Conservation (phyloP, 2,888 invertebrate genomes). For the Orthosia cruda region DNA sequence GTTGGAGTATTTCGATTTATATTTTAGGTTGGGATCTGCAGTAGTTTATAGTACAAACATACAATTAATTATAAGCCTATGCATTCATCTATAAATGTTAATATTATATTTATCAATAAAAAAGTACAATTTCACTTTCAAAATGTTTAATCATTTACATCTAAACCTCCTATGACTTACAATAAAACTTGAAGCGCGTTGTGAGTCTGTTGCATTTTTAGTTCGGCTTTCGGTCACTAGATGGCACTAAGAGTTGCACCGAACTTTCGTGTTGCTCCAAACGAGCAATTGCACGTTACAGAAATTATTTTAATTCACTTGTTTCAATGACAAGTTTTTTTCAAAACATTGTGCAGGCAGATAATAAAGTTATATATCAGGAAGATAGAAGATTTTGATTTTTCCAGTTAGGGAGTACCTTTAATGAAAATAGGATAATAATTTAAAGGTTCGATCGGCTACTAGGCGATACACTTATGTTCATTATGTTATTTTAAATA, state of each 20-base stretch:
- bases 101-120: background rate
- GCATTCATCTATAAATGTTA: background rate
- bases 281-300: background rate
- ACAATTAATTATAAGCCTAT: background rate
- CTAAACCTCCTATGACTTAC: background rate
- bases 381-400: too few relatives aligned
- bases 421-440: background rate
- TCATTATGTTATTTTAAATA: conserved; percentile 52
- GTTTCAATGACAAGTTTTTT: background rate
- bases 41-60: background rate
- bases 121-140: background rate
- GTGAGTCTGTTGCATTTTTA: conserved; percentile 65
- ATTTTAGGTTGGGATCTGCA: conserved; percentile 7
- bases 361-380: background rate
- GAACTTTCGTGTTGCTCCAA: background rate
- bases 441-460: background rate
- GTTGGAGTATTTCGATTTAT: conserved; percentile 1
- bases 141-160: background rate
- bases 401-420: background rate
- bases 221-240: conserved; percentile 83
- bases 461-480: conserved; percentile 25
- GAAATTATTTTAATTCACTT: background rate
- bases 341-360: background rate
- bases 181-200: background rate
- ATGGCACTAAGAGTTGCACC: conserved; percentile 81